Percentiles rank a stretch among this genome's conserved stretches.
phyloP scores from a whole-genome alignment of 1,140 invertebrate species.

The Druon quercuslanigerum region DNA sequence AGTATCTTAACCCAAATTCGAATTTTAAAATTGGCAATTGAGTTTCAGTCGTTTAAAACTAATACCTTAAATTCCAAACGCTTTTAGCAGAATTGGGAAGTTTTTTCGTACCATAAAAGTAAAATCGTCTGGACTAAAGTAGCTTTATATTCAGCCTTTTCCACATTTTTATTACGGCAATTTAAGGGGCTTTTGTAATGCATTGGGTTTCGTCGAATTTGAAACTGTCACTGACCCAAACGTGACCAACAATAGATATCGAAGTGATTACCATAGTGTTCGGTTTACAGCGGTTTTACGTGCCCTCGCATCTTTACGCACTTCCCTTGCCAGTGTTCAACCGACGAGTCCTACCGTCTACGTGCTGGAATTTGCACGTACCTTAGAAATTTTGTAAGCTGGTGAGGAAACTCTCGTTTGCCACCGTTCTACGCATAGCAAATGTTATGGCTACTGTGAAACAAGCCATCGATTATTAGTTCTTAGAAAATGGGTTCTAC shows the following conservation, averaged over 20 bases:
- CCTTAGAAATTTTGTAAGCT: neutral
- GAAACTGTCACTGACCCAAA: constrained; percentile 16
- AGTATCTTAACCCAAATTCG: too few relatives aligned
- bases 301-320: constrained; percentile 12
- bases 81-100: constrained; percentile 19
- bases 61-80: neutral
- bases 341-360: neutral
- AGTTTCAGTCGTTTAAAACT: too few relatives aligned
- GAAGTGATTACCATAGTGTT: neutral
- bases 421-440: neutral
- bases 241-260: constrained; percentile 17
- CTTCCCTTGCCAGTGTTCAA: neutral
- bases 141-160: constrained; percentile 25
- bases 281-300: neutral
- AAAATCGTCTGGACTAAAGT: neutral
- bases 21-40: too few relatives aligned
- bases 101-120: constrained; percentile 21
- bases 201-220: constrained; percentile 18
- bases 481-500: too few relatives aligned
- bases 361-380: constrained; percentile 12
- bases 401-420: neutral
- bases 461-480: neutral
- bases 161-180: neutral
- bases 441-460: neutral
- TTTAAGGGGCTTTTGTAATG: constrained; percentile 22